Evolutionary conservation across 2,797 vertebrate genomes (phyloP).

Genomic region (Coregonus ussuriensis): DNA sequence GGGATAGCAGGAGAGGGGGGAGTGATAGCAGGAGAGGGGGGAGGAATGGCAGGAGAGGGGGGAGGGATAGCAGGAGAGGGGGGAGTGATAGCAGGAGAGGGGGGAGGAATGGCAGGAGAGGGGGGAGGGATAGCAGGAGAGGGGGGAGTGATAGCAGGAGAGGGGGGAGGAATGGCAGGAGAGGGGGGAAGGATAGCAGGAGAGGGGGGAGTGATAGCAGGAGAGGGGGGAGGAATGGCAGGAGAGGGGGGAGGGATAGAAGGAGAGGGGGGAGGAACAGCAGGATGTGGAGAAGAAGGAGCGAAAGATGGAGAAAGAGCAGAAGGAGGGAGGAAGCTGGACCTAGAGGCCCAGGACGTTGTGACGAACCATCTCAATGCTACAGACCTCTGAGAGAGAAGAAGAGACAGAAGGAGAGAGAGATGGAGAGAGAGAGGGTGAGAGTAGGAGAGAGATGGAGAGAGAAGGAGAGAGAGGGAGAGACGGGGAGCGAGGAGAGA

Average conservation of each 20-base stretch:
- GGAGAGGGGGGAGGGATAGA: neutral
- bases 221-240: neutral
- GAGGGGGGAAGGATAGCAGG: neutral
- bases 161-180: slow-evolving; percentile 21
- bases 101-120: slow-evolving; percentile 22
- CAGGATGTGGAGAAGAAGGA: neutral
- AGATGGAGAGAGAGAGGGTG: no score
- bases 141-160: slow-evolving; percentile 22
- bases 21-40: slow-evolving; percentile 59
- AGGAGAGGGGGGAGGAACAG: neutral
- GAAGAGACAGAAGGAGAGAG: neutral
- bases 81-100: slow-evolving; percentile 60
- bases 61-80: no score
- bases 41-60: slow-evolving; percentile 25
- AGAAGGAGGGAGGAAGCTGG: neutral
- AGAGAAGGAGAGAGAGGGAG: no score
- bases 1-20: neutral
- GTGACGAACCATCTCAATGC: slow-evolving; percentile 2
- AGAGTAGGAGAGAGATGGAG: no score
- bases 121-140: slow-evolving; percentile 57
- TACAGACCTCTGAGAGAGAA: slow-evolving; percentile 4
- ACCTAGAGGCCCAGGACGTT: neutral
- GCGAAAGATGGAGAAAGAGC: neutral
- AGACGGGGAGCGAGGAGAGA: no score
- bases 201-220: neutral